Conservation (phyloP, 2,888 invertebrate species). For the Heliconius aoede region DNA sequence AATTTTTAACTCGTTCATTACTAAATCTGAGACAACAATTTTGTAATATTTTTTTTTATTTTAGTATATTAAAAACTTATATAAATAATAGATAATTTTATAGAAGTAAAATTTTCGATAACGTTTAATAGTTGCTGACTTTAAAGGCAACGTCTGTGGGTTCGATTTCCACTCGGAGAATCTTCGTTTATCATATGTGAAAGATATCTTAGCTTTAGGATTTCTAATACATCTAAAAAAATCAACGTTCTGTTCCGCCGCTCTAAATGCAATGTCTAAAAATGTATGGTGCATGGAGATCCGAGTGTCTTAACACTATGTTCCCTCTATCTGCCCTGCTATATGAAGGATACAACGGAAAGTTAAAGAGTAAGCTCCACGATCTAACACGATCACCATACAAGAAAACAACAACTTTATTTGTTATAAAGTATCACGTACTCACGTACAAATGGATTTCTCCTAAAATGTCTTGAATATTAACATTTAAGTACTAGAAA, state of each 20-base stretch:
- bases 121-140: background rate
- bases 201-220: too few relatives aligned
- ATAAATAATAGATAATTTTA: too few relatives aligned
- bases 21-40: background rate
- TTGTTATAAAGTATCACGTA: conserved; percentile 8
- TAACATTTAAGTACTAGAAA: conserved; percentile 6
- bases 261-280: background rate
- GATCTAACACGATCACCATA: too few relatives aligned
- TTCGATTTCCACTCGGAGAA: background rate
- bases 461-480: conserved; percentile 18
- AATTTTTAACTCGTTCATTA: conserved; percentile 9
- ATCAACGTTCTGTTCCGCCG: background rate
- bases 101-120: too few relatives aligned
- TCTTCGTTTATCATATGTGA: too few relatives aligned
- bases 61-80: background rate
- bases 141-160: background rate
- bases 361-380: background rate
- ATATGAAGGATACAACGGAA: background rate
- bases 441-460: conserved; percentile 17
- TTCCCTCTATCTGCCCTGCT: background rate
- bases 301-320: background rate
- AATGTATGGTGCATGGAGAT: background rate
- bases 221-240: too few relatives aligned
- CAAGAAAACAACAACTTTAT: background rate
- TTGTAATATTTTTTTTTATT: conserved; percentile 3